These are phyloP conservation scores for Stichopus horrens DNA, from an alignment of 53 echinoderm and acorn worm species.

Conservation along the genomic window DNA sequence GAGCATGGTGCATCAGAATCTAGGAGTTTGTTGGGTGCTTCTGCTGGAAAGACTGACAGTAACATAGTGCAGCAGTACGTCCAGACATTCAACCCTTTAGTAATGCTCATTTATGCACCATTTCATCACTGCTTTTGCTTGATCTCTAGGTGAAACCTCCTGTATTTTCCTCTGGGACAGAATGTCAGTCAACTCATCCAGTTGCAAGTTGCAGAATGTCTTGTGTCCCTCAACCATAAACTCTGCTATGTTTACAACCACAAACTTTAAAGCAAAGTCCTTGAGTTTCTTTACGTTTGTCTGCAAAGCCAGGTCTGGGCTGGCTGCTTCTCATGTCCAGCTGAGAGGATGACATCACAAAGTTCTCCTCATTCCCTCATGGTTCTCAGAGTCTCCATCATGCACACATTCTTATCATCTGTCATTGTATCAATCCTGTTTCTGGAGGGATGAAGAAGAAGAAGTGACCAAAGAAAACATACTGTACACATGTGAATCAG, in stretches of 20 bases:
- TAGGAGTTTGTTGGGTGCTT: not conserved
- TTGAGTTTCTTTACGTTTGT: not conserved
- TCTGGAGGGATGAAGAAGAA: not conserved
- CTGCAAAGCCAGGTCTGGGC: conserved; percentile 20
- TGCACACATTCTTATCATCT: not conserved
- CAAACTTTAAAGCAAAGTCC: conserved; percentile 16
- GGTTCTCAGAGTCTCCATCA: conserved; percentile 21
- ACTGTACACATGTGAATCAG: too few relatives aligned
- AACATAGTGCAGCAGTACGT: conserved; percentile 18
- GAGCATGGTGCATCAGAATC: not conserved
- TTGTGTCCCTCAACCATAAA: conserved; percentile 17
- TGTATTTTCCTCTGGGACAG: conserved; percentile 19
- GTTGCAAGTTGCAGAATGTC: conserved; percentile 11
- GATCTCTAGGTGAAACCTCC: not conserved
- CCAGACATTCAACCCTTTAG: conserved; percentile 20
- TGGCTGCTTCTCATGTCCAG: conserved; percentile 21
- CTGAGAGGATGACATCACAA: conserved; percentile 29
- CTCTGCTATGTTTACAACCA: not conserved
- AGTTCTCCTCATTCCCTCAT: conserved; percentile 40
- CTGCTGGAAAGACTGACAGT: not conserved
- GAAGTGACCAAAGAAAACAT: too few relatives aligned
- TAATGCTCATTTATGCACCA: conserved; percentile 35
- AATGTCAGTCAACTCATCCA: conserved; percentile 32
- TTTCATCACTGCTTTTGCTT: not conserved
- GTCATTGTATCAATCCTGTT: not conserved